Conservation (phyloP, 2,888 invertebrate genomes). For the Chironomus riparius region DNA sequence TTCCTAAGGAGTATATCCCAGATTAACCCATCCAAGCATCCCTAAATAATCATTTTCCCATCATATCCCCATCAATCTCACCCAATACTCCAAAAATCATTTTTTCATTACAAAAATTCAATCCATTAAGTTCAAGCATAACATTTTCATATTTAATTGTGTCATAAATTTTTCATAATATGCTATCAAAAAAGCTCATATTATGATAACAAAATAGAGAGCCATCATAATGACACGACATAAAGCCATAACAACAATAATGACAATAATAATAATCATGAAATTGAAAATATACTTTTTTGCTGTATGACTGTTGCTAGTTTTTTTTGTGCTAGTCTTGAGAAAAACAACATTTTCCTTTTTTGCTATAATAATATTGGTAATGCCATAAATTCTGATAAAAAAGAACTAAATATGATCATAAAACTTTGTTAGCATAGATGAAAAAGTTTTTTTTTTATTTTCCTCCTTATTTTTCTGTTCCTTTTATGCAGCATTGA, state of each 20-base stretch:
- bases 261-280: not conserved
- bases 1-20: too few species aligned
- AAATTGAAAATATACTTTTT: not conserved
- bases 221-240: not conserved
- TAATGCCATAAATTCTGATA: constrained; percentile 17
- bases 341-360: not conserved
- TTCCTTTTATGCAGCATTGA: not conserved
- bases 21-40: too few species aligned
- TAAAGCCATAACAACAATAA: not conserved
- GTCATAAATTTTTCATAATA: too few species aligned
- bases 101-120: too few species aligned
- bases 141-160: too few species aligned
- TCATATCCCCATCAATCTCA: too few species aligned
- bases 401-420: constrained; percentile 1
- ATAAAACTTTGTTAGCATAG: constrained; percentile 7
- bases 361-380: not conserved
- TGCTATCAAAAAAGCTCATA: too few species aligned
- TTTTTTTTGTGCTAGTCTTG: not conserved
- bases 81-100: too few species aligned
- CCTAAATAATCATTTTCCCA: too few species aligned
- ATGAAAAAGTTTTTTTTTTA: not conserved
- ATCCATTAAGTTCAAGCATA: too few species aligned
- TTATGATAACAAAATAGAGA: too few species aligned
- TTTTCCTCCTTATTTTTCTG: not conserved
- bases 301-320: not conserved